Percentiles rank a stretch among this genome's conserved stretches.
Evolutionary conservation across 2,888 invertebrate species (phyloP).

Genomic region (Ennomos quercinarius): DNA sequence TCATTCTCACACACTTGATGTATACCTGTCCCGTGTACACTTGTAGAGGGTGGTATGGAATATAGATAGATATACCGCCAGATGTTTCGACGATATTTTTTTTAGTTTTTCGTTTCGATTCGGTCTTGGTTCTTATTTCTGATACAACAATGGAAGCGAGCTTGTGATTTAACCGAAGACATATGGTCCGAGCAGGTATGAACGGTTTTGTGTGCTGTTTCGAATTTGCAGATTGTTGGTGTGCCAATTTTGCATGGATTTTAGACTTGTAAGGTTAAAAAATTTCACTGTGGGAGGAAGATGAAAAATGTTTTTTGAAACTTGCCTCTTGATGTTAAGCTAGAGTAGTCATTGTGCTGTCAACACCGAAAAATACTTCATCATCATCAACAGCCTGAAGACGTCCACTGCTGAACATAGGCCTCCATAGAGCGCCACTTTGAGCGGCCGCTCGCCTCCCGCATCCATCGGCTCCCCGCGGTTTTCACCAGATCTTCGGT

Average conservation of each 20-base stretch:
- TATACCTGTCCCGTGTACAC: constrained; percentile 51
- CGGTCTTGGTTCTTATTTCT: constrained; percentile 36
- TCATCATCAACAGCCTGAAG: too few species aligned
- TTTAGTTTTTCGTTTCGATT: constrained; percentile 54
- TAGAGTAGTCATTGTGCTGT: too few species aligned
- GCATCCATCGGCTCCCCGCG: too few species aligned
- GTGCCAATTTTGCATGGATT: constrained; percentile 2
- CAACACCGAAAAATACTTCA: too few species aligned
- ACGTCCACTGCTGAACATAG: too few species aligned
- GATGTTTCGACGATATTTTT: constrained; percentile 63
- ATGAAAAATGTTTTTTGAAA: too few species aligned
- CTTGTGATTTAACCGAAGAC: constrained; percentile 44
- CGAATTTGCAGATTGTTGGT: not conserved
- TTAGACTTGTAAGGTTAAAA: too few species aligned
- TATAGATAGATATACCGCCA: constrained; percentile 48
- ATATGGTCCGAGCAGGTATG: constrained; percentile 57
- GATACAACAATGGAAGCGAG: constrained; percentile 62
- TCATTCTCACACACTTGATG: not conserved
- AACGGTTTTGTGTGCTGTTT: constrained; percentile 1
- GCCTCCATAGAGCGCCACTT: too few species aligned
- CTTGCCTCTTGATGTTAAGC: too few species aligned
- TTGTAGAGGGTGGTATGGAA: constrained; percentile 54
- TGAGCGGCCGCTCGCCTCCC: too few species aligned
- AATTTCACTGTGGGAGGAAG: too few species aligned
- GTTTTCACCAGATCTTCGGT: too few species aligned